These are phyloP conservation scores for Pteria penguin DNA, from an alignment of 2,888 invertebrate genomes.

Conservation along the genomic window DNA sequence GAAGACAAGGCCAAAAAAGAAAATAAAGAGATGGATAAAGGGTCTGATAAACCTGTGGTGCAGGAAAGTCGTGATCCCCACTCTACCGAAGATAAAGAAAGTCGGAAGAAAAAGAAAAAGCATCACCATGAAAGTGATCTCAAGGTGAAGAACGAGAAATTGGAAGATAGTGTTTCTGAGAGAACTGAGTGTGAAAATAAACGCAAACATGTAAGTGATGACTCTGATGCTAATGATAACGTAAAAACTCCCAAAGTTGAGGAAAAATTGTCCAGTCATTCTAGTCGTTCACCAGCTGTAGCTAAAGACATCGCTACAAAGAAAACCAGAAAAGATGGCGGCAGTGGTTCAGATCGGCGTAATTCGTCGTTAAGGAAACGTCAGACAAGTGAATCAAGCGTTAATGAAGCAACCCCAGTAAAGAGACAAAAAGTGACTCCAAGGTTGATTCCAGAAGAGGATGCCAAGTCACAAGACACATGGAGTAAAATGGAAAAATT, in stretches of 20 bases:
- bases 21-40: constrained; percentile 31
- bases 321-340: constrained; percentile 50
- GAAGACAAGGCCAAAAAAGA: constrained; percentile 19
- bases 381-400: constrained; percentile 64
- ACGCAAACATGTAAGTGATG: constrained; percentile 14
- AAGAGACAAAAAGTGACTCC: constrained; percentile 56
- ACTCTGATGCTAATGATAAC: constrained; percentile 14
- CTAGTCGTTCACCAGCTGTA: constrained; percentile 19
- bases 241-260: background rate
- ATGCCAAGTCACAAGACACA: constrained; percentile 61
- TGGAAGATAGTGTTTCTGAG: constrained; percentile 7
- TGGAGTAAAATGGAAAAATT: constrained; percentile 73
- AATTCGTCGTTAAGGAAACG: constrained; percentile 59
- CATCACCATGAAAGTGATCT: background rate
- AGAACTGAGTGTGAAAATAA: constrained; percentile 27
- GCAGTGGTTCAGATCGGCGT: constrained; percentile 38
- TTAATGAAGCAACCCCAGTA: constrained; percentile 53
- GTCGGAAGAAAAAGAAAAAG: constrained; percentile 25
- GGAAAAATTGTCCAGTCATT: background rate
- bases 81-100: constrained; percentile 33
- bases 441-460: constrained; percentile 36
- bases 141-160: background rate
- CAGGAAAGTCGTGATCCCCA: constrained; percentile 39
- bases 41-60: constrained; percentile 13
- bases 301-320: constrained; percentile 30